Conservation (phyloP, 2,797 vertebrate genomes). For the Hozukius guyotensis region DNA sequence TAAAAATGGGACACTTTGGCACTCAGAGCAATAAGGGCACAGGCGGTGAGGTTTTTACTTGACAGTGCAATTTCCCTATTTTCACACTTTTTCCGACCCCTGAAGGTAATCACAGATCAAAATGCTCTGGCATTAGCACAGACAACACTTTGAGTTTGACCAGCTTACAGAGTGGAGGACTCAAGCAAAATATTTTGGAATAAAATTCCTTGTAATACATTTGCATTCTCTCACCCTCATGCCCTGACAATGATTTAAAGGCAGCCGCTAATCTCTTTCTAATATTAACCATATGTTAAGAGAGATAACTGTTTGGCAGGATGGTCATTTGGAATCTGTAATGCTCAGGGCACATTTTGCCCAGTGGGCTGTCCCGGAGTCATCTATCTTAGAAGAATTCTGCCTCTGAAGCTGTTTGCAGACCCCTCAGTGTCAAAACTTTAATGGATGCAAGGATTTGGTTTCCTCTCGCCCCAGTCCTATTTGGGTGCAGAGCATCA, state of each 20-base stretch:
- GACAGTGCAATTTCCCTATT: slow-evolving; percentile 55
- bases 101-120: slow-evolving; percentile 54
- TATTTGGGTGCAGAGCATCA: slow-evolving; percentile 27
- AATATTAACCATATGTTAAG: slow-evolving; percentile 56
- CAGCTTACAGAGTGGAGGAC: slow-evolving; percentile 2
- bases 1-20: slow-evolving; percentile 46
- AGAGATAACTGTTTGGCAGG: slow-evolving; percentile 53
- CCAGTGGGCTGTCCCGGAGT: slow-evolving; percentile 37
- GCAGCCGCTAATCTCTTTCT: slow-evolving; percentile 46
- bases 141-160: slow-evolving; percentile 16
- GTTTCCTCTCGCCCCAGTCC: slow-evolving; percentile 17
- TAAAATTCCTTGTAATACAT: slow-evolving; percentile 2
- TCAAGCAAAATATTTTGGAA: slow-evolving; percentile 31
- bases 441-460: slow-evolving; percentile 52
- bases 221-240: slow-evolving; percentile 29
- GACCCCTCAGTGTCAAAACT: slow-evolving; percentile 30
- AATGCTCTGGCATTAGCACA: slow-evolving; percentile 6
- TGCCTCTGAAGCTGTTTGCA: slow-evolving; percentile 37
- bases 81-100: slow-evolving; percentile 27
- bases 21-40: slow-evolving; percentile 31
- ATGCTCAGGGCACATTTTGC: slow-evolving; percentile 38
- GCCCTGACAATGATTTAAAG: slow-evolving; percentile 38
- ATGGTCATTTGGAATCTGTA: slow-evolving; percentile 43
- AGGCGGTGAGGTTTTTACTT: slow-evolving; percentile 31
- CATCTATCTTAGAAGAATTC: slow-evolving; percentile 31